phyloP scores from a whole-genome alignment of 1,140 invertebrate species.

The Anastrepha obliqua region DNA sequence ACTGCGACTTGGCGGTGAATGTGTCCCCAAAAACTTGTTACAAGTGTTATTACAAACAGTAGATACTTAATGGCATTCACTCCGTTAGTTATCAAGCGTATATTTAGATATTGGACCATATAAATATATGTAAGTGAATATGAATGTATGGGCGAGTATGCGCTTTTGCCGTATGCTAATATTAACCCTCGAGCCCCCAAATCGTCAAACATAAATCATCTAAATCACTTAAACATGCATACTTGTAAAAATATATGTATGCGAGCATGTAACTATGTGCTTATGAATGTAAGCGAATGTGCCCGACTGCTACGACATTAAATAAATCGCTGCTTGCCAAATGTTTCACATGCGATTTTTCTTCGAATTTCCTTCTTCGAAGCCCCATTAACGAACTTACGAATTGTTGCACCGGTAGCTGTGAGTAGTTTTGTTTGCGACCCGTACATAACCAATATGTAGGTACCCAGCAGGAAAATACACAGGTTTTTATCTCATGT shows the following conservation, averaged over 20 bases:
- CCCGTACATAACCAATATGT: neutral
- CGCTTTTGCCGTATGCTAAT: neutral
- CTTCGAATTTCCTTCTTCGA: slow-evolving; percentile 47
- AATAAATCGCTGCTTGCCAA: slow-evolving; percentile 57
- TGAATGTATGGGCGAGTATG: too few species aligned
- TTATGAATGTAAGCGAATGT: neutral
- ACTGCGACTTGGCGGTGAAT: neutral
- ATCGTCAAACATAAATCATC: slow-evolving; percentile 58
- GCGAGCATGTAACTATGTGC: neutral
- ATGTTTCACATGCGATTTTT: slow-evolving; percentile 55
- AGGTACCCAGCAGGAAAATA: neutral
- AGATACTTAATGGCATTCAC: neutral
- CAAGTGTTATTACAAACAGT: neutral
- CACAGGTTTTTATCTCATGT: neutral
- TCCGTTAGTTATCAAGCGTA: neutral
- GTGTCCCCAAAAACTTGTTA: neutral
- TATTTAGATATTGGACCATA: neutral
- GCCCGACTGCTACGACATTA: slow-evolving; percentile 55
- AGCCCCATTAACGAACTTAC: neutral
- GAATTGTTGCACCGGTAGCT: neutral
- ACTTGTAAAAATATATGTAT: neutral
- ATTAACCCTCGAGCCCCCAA: slow-evolving; percentile 56
- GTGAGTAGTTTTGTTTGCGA: neutral
- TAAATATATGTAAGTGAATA: too few species aligned
- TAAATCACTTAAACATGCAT: slow-evolving; percentile 59